Evolutionary conservation across 2,888 invertebrate species (phyloP), one percentile per base, ranked within the genome.

Genomic region (Subacronicta megacephala): DNA sequence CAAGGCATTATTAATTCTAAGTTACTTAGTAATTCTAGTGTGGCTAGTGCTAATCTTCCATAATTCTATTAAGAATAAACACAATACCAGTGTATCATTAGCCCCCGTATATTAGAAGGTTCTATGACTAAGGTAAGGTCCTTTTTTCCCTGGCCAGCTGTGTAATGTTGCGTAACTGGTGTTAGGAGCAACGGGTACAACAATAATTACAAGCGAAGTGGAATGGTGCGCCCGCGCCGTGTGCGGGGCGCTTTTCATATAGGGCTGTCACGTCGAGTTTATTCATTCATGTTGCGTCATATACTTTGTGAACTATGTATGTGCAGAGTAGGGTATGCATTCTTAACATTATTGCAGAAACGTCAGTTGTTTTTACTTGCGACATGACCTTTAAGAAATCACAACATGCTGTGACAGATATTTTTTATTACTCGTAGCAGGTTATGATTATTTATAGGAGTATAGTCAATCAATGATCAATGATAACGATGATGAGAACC

Each of bases 121-220:
- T 51, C 41, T 65, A 52, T 49, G 55, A 64, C 57, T 71, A 49
- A 37, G 35, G 26, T 17, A 43, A 70, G 37, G 43, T 52, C 20
- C 17, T 56, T 70, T 64, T 61, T 77, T 63, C 52, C 33, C 15
- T 9, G 42, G 20, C 53, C 47, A 70, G 59, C 65, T 67, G 60
- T 65, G 67, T 67, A 62, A 75, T 65, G 71, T 82, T 77, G 75
- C 64, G 78, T 71, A 81, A 81, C 75, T 74, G 60, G 74, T 79
- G 66, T 68, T 62, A 65, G 54, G 46, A 47, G 46, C 37, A 20
- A 46, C 69, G 52, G 44, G 51, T 55, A 62, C 51, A 60, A 71
- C 68, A 72, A 72, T 81, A 78, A 81, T 80, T 78, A 67, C 66
- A 51, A 62, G 62, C 55, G 45, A 59, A 69, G 72, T 66, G 74